phyloP scores from a whole-genome alignment of 2,797 vertebrate species.

The Micropoecilia bifurca region DNA sequence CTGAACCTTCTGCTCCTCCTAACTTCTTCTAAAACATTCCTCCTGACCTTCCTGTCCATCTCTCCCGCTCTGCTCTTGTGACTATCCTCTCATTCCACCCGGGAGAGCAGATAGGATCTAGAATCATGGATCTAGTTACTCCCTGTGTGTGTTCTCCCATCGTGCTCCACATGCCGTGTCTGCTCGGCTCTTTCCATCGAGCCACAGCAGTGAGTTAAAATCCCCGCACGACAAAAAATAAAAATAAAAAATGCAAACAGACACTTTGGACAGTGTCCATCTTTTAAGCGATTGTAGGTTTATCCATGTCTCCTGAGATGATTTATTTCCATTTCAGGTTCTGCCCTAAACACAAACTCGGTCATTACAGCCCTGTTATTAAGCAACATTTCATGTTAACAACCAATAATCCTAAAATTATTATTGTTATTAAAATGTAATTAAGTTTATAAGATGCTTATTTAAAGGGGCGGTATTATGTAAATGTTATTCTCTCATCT shows the following conservation, averaged over 20 bases:
- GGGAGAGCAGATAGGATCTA: constrained; percentile 16
- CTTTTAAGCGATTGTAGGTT: constrained; percentile 31
- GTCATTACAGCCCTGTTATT: not conserved
- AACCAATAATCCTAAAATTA: not conserved
- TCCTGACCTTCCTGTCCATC: constrained; percentile 16
- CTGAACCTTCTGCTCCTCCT: constrained; percentile 9
- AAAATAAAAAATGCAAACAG: no score
- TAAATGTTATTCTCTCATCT: no score
- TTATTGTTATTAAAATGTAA: not conserved
- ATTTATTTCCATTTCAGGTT: not conserved
- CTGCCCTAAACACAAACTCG: not conserved
- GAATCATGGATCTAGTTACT: constrained; percentile 32
- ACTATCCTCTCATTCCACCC: constrained; percentile 32
- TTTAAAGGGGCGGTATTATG: no score
- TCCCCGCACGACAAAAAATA: not conserved
- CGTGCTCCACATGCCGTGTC: not conserved
- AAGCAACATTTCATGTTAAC: not conserved
- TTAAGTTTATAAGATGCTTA: constrained; percentile 3
- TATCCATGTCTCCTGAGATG: constrained; percentile 11
- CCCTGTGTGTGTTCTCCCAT: not conserved
- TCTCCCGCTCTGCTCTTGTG: not conserved
- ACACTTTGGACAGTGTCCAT: constrained; percentile 22
- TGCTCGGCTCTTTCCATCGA: constrained; percentile 20
- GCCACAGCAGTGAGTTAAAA: constrained; percentile 3
- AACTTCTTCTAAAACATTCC: constrained; percentile 11